phyloP scores from a whole-genome alignment of 2,888 invertebrate species.

The Halictus ligatus region DNA sequence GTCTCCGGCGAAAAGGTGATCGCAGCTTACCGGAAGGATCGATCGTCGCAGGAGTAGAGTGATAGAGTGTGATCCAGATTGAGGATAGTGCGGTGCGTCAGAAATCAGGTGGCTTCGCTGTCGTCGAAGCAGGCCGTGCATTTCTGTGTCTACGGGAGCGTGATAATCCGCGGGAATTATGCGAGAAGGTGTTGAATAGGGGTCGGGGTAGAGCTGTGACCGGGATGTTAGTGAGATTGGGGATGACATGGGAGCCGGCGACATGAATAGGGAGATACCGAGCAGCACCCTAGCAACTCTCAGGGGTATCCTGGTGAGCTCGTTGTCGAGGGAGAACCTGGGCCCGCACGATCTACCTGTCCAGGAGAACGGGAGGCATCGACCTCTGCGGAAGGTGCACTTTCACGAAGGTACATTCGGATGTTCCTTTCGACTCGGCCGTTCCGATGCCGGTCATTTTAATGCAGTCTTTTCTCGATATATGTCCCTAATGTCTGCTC shows the following conservation, averaged over 20 bases:
- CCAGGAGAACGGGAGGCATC: conserved; percentile 76
- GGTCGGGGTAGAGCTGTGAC: neutral
- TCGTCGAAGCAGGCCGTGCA: conserved; percentile 44
- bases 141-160: conserved; percentile 26
- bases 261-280: conserved; percentile 84
- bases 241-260: conserved; percentile 67
- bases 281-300: conserved; percentile 86
- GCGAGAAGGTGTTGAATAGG: neutral
- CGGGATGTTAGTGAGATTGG: conserved; percentile 26
- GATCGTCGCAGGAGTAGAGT: neutral
- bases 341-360: conserved; percentile 84
- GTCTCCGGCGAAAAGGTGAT: neutral
- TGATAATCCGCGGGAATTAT: neutral
- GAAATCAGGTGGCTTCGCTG: conserved; percentile 57
- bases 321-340: conserved; percentile 86
- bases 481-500: too few species aligned
- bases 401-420: conserved; percentile 74
- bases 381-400: conserved; percentile 79
- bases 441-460: conserved; percentile 49
- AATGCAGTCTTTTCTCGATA: conserved; percentile 44
- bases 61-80: neutral
- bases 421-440: conserved; percentile 3
- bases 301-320: conserved; percentile 86
- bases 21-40: neutral
- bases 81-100: neutral